A percentile compares a stretch with the other conserved stretches of the same genome.
Evolutionary conservation across 2,113 vertebrate species (phyloP).

Genomic region (Enhydra lutris): DNA sequence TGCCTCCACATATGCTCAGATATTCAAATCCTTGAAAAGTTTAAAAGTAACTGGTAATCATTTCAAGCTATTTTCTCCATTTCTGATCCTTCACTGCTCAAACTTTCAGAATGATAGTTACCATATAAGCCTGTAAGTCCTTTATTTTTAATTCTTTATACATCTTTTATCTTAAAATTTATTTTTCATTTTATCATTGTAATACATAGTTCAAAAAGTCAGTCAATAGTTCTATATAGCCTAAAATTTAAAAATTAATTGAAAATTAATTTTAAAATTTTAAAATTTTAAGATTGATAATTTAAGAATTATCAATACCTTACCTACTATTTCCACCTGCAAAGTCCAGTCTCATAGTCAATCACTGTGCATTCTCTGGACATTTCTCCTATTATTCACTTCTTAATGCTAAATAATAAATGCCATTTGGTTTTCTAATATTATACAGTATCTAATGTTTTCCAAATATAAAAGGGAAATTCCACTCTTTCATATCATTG

Average conservation of each 20-base stretch:
- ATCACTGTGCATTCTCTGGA: background rate
- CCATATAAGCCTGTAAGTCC: background rate
- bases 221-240: background rate
- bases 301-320: background rate
- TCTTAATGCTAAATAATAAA: background rate
- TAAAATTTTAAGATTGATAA: no score
- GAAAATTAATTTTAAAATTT: no score
- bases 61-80: background rate
- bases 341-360: background rate
- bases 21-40: background rate
- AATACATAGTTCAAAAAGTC: background rate
- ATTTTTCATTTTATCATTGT: background rate
- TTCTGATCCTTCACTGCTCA: background rate
- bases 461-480: background rate
- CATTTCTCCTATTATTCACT: background rate
- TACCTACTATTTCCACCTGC: accelerated
- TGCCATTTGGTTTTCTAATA: background rate
- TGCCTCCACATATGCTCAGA: background rate
- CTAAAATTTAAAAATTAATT: background rate
- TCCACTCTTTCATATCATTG: background rate
- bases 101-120: background rate
- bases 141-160: background rate
- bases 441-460: background rate
- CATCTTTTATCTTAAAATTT: background rate
- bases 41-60: background rate